Evolutionary conservation across 2,888 invertebrate species (phyloP), one percentile per base, ranked within the genome.

Genomic region (Phalera bucephala): DNA sequence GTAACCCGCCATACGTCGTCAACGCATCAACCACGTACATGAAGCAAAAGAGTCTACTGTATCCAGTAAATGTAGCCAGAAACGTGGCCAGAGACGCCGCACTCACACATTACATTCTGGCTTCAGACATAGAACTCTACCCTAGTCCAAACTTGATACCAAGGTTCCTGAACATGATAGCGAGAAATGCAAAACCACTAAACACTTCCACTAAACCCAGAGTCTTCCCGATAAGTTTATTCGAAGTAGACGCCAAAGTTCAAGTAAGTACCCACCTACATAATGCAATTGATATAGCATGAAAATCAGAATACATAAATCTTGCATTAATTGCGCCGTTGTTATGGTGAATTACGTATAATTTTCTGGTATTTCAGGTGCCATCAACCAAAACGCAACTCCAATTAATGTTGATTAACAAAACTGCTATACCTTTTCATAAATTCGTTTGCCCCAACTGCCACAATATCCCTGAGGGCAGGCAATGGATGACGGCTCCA

Each of bases 91-190:
- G 97, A 28, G 95, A 96, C 62, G 92, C 93, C 17, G 95, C 96
- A 0, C 91, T 94, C 27, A 97, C 97, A 0, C 93, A 95, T 73
- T 97, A 92, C 74, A 91, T 97, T 23, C 91, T 97, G 36, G 94
- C 96, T 14, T 96, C 96, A 33, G 97, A 97, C 74, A 96, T 97
- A 62, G 97, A 97, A 78, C 91, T 97, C 37, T 97, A 97, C 80
- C 97, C 97, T 29, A 96, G 95, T 84, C 95, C 95, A 4, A 93
- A 94, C 58, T 81, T 97, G 55, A 94, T 95, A 34, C 92, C 92
- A 13, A 92, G 94, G 72, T 97, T 97, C 84, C 90, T 97, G 53
- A 94, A 95, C 64, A 95, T 97, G 96, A 93, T 97, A 50, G 93
- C 94, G 13, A 91, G 93, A 58, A 94, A 94, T 59, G 91, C 88